These are phyloP conservation scores for Drosophila tripunctata DNA, from an alignment of 2,888 invertebrate species.

Conservation along the genomic window DNA sequence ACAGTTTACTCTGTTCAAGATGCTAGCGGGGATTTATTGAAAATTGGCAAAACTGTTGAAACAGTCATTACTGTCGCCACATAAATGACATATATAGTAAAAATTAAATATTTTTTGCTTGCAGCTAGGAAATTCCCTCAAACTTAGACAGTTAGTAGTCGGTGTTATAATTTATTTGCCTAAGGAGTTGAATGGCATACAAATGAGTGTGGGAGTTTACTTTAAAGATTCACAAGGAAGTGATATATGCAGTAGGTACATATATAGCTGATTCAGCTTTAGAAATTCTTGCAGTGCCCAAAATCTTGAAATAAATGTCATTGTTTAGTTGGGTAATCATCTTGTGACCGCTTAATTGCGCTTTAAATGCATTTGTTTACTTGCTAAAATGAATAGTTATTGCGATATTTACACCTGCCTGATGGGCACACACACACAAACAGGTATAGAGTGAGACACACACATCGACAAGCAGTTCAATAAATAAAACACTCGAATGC, in stretches of 20 bases:
- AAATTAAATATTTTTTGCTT: conserved; percentile 8
- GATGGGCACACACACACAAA: conserved; percentile 6
- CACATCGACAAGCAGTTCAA: conserved; percentile 32
- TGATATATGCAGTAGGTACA: not conserved
- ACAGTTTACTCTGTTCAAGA: not conserved
- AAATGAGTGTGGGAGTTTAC: not conserved
- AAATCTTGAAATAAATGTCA: conserved; percentile 12
- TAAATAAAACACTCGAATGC: conserved; percentile 75
- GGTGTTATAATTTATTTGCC: not conserved
- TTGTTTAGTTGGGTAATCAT: conserved; percentile 15
- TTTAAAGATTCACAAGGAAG: not conserved
- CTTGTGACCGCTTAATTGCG: conserved; percentile 30
- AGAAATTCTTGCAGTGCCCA: no score
- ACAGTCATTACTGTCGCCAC: not conserved
- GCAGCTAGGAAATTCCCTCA: not conserved
- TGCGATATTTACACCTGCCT: conserved; percentile 43
- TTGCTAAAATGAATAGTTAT: conserved; percentile 59
- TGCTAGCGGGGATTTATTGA: not conserved
- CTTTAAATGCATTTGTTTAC: conserved; percentile 65
- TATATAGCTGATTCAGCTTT: not conserved
- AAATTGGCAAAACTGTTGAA: not conserved
- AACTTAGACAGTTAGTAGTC: not conserved
- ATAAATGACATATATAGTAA: not conserved
- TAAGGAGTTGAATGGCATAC: not conserved
- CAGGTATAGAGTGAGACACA: conserved; percentile 6